Percentiles rank a stretch among this genome's conserved stretches.
These are phyloP conservation scores for Brachionus plicatilis DNA, from an alignment of 1,140 invertebrate genomes.

Conservation along the genomic window DNA sequence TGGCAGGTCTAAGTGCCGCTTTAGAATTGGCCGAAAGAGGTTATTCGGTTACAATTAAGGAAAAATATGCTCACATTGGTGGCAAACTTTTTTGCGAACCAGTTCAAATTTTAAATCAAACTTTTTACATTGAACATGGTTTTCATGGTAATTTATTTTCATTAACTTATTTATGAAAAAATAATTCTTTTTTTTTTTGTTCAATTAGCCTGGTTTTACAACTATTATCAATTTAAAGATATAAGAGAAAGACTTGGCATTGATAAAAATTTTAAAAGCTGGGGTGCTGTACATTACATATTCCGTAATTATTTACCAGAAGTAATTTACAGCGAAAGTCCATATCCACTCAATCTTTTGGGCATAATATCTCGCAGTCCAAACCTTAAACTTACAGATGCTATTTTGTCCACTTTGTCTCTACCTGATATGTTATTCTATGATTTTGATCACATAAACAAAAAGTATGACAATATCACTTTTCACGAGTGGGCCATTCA, in stretches of 20 bases:
- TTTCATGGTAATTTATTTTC: conserved; percentile 39
- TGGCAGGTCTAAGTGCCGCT: conserved; percentile 41
- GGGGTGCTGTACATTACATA: conserved; percentile 40
- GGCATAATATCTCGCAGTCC: conserved; percentile 40
- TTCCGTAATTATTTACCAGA: conserved; percentile 41
- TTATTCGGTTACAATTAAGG: conserved; percentile 41
- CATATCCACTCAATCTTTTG: conserved; percentile 40
- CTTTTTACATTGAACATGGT: conserved; percentile 39
- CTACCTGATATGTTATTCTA: conserved; percentile 30
- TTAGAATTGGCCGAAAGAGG: conserved; percentile 40
- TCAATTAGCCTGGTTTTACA: conserved; percentile 40
- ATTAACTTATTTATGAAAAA: background rate
- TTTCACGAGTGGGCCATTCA: conserved; percentile 31
- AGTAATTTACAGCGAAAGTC: conserved; percentile 41
- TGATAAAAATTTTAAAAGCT: conserved; percentile 35
- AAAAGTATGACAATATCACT: conserved; percentile 39
- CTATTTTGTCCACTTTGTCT: background rate
- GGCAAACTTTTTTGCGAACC: conserved; percentile 38
- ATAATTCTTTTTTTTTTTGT: background rate
- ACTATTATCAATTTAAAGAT: conserved; percentile 42
- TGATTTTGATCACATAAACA: conserved; percentile 32
- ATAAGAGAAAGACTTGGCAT: conserved; percentile 31
- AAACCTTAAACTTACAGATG: conserved; percentile 34
- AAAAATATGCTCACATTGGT: conserved; percentile 26
- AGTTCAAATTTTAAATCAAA: conserved; percentile 32